phyloP scores from a whole-genome alignment of 2,797 vertebrate species.

The Aulostomus chinensis region DNA sequence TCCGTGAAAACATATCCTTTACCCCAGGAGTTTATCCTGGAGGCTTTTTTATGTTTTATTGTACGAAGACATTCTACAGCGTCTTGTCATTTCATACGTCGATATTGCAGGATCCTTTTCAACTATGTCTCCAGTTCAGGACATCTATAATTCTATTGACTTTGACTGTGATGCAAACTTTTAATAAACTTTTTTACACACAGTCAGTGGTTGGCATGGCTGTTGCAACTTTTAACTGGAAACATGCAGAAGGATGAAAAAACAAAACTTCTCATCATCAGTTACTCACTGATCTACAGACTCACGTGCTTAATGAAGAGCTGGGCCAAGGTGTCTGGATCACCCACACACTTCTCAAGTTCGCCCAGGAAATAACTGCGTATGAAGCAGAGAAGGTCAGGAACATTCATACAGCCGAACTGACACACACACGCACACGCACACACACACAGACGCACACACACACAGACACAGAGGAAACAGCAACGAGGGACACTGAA shows the following conservation, averaged over 20 bases:
- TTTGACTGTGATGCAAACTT: too few species aligned
- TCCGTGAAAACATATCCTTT: too few species aligned
- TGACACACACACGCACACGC: constrained; percentile 1
- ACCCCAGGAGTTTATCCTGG: too few species aligned
- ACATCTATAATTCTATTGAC: too few species aligned
- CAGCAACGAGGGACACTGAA: constrained; percentile 4
- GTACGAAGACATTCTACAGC: too few species aligned
- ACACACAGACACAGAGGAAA: constrained; percentile 21
- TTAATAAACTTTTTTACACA: too few species aligned
- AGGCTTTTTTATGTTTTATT: too few species aligned
- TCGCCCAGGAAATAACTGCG: constrained; percentile 96
- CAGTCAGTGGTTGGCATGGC: too few species aligned
- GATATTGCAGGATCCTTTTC: too few species aligned
- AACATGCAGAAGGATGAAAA: constrained; percentile 4
- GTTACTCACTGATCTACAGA: constrained; percentile 30
- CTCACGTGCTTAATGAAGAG: constrained; percentile 97
- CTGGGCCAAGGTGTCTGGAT: constrained; percentile 91
- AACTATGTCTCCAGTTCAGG: too few species aligned
- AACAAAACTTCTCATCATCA: too few species aligned
- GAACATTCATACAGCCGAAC: constrained; percentile 8
- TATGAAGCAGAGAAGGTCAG: constrained; percentile 32
- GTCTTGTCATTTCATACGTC: too few species aligned
- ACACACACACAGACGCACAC: constrained; percentile 3
- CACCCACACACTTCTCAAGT: constrained; percentile 94
- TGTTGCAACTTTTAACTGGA: constrained; percentile 21